Conservation (phyloP, 2,888 invertebrate genomes). For the Lasioglossum zephyrum region DNA sequence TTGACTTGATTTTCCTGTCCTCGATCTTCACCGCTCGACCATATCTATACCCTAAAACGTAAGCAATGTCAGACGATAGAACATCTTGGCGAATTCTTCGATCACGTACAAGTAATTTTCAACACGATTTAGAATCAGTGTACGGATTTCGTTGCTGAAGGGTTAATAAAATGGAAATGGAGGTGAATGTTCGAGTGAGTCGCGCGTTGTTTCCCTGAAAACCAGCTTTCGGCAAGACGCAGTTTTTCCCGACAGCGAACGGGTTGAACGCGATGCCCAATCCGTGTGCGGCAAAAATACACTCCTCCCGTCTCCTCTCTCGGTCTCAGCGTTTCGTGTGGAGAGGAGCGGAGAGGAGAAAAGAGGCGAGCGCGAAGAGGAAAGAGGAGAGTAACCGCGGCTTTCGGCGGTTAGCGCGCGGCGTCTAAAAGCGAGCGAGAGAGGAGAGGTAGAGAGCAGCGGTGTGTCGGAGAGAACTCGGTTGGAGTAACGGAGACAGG, state of each 20-base stretch:
- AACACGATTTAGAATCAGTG: no score
- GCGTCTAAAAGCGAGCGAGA: slow-evolving; percentile 29
- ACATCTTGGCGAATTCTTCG: background rate
- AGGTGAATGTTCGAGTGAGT: background rate
- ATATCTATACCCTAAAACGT: background rate
- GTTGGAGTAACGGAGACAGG: slow-evolving; percentile 34
- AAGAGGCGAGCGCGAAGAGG: background rate
- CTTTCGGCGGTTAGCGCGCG: slow-evolving; percentile 54
- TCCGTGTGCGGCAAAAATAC: slow-evolving; percentile 42
- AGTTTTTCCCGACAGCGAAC: background rate
- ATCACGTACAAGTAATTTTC: no score
- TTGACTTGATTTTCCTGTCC: no score
- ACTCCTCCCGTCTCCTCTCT: slow-evolving; percentile 14
- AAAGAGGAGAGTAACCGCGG: slow-evolving; percentile 19
- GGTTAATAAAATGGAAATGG: background rate
- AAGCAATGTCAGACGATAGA: background rate
- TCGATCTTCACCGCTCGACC: no score
- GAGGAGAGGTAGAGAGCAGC: slow-evolving; percentile 35
- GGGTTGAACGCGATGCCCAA: slow-evolving; percentile 25
- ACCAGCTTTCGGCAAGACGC: background rate
- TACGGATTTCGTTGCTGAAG: background rate
- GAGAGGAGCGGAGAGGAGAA: slow-evolving; percentile 32
- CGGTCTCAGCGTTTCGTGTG: slow-evolving; percentile 22
- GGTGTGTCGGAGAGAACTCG: background rate
- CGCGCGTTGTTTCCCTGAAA: background rate